Evolutionary conservation across 1,140 invertebrate species (phyloP).

Genomic region (Drosophila tsacasi): DNA sequence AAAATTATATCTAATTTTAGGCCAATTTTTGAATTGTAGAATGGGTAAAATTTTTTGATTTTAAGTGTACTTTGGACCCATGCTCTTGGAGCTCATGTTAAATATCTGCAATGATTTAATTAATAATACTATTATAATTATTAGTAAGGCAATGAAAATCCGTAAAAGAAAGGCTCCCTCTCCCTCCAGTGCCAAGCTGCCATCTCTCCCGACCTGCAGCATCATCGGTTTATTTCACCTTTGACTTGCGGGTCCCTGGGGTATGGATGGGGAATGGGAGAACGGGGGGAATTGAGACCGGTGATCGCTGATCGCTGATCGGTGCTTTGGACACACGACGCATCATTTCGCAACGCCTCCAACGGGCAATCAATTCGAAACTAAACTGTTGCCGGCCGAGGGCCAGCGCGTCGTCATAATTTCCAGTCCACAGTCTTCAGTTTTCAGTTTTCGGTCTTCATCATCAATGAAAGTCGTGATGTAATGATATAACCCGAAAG

Average conservation of each 20-base stretch:
- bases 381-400: slow-evolving; percentile 39
- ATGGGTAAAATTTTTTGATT: too few relatives aligned
- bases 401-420: slow-evolving; percentile 27
- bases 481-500: slow-evolving; percentile 38
- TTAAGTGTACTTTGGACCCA: too few relatives aligned
- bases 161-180: background rate
- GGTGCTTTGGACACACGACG: slow-evolving; percentile 9
- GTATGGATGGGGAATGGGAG: background rate
- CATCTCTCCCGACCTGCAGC: slow-evolving; percentile 5
- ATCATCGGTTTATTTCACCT: slow-evolving; percentile 7
- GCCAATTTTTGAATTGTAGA: too few relatives aligned
- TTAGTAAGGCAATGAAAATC: background rate
- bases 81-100: too few relatives aligned
- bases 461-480: slow-evolving; percentile 56
- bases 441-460: slow-evolving; percentile 1
- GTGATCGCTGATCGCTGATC: slow-evolving; percentile 2
- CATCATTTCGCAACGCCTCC: slow-evolving; percentile 34
- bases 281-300: slow-evolving; percentile 12
- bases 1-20: too few relatives aligned
- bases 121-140: background rate
- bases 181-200: background rate
- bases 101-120: too few relatives aligned
- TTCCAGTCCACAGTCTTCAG: slow-evolving; percentile 2
- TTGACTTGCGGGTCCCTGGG: slow-evolving; percentile 21
- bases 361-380: slow-evolving; percentile 41